Percentiles rank a stretch among this genome's conserved stretches.
Conservation (phyloP, 2,113 vertebrate species). For the Progne subis region DNA sequence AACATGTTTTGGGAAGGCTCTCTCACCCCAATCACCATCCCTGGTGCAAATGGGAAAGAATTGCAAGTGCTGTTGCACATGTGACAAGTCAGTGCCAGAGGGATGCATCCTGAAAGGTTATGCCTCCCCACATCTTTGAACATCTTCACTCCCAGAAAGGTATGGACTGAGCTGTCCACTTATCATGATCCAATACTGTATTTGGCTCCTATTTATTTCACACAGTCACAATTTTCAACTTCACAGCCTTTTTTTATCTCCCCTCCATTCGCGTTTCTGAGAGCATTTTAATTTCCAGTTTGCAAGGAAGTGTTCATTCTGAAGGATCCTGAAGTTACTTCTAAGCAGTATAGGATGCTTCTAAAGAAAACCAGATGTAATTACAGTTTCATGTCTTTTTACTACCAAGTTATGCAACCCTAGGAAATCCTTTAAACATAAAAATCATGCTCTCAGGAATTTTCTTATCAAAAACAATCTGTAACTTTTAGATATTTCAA, state of each 20-base stretch:
- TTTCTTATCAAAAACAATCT: not conserved
- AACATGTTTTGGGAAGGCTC: not conserved
- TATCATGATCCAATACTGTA: not conserved
- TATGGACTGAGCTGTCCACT: not conserved
- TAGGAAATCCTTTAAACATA: not conserved
- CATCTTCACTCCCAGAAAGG: not conserved
- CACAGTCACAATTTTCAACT: not conserved
- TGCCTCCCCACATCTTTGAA: not conserved
- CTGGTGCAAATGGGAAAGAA: not conserved
- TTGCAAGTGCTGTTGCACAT: not conserved
- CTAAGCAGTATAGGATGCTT: not conserved
- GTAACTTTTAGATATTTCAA: not conserved
- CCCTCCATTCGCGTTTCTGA: not conserved
- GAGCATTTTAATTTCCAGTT: not conserved
- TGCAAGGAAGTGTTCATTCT: not conserved
- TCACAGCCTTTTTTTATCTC: not conserved
- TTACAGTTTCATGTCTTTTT: not conserved
- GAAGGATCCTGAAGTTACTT: not conserved
- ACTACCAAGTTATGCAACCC: not conserved
- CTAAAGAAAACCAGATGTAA: not conserved
- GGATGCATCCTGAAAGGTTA: not conserved
- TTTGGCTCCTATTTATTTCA: not conserved
- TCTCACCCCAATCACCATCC: accelerated
- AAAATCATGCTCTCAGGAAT: not conserved
- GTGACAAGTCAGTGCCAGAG: not conserved